Evolutionary conservation across 2,797 vertebrate species (phyloP), one percentile per base, ranked within the genome.

Genomic region (Betta splendens): DNA sequence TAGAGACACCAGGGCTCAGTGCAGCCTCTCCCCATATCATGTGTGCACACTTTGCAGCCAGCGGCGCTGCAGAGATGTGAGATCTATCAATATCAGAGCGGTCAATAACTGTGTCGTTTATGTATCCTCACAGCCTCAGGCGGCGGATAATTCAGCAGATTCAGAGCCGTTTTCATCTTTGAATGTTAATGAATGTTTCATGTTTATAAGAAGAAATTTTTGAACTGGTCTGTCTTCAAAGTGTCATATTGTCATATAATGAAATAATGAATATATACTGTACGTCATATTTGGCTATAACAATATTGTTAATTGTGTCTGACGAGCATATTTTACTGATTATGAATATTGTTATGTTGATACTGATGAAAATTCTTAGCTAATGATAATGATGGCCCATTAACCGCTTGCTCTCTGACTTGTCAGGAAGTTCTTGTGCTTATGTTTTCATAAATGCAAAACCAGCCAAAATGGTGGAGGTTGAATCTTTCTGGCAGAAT

Each of bases 311-410:
- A 78, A 82, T 69, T 70, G 67, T 69, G 55, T 66, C 74, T 64
- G 55, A 66, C 52, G 59, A 51, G 35, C 48, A 54, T 59, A 74
- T 79, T 85, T 81, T 68, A 75, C 54, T 53, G 16, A 48, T 25
- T 55, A 68, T 84, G 70, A 81, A 84, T 86, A 79, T 84, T 85
- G 71, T n/a, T 48, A 83, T 84, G 66, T 37, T 48, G 28, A 50
- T 37, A 50, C 49, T 50, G 60, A 73, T 80, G 72, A 53, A 83
- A 81, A 84, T 81, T 39, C 73, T 70, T 83, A 85, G 78, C 75
- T 75, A 84, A 81, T 84, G 59, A 67, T 40, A 16, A 70, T 60
- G 48, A 77, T 62, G 62, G 76, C 77, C 71, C 54, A 65, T 61
- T n/a, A n/a, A n/a, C 54, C 64, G 64, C 56, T 2, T 17, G 50